These are phyloP conservation scores for Scaptomyza polygonia DNA, from an alignment of 2,888 invertebrate species.

Conservation along the genomic window DNA sequence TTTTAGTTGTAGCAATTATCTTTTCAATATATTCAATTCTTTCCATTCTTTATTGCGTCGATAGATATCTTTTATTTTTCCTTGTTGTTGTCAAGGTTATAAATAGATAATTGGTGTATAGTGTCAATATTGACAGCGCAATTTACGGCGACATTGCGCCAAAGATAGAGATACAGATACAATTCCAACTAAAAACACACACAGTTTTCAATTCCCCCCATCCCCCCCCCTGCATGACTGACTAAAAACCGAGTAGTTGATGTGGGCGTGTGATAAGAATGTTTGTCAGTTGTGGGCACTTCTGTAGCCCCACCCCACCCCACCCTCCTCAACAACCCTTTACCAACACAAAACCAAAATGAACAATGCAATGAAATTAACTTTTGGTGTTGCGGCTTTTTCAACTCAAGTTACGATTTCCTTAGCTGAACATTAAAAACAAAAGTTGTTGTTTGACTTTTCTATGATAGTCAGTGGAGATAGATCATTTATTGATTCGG, in stretches of 20 bases:
- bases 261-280: constrained; percentile 60
- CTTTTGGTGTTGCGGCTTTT: constrained; percentile 47
- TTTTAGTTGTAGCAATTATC: too few relatives aligned
- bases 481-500: constrained; percentile 42
- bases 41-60: background rate
- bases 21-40: too few relatives aligned
- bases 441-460: constrained; percentile 35
- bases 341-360: background rate
- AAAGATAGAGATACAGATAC: constrained; percentile 68
- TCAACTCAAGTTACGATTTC: constrained; percentile 26
- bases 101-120: constrained; percentile 54
- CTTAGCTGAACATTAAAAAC: constrained; percentile 18
- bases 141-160: constrained; percentile 64
- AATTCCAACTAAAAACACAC: constrained; percentile 8
- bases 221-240: background rate
- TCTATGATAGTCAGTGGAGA: constrained; percentile 23
- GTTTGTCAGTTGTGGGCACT: constrained; percentile 55
- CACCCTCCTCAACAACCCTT: too few relatives aligned
- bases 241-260: constrained; percentile 18
- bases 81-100: constrained; percentile 12
- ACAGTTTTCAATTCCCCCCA: background rate
- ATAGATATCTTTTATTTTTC: background rate
- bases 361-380: constrained; percentile 64
- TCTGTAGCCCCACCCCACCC: constrained; percentile 2
- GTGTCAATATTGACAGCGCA: constrained; percentile 61